Percentiles rank a stretch among this genome's conserved stretches.
Conservation (phyloP, 2,888 invertebrate species). For the Acrobasis suavella region DNA sequence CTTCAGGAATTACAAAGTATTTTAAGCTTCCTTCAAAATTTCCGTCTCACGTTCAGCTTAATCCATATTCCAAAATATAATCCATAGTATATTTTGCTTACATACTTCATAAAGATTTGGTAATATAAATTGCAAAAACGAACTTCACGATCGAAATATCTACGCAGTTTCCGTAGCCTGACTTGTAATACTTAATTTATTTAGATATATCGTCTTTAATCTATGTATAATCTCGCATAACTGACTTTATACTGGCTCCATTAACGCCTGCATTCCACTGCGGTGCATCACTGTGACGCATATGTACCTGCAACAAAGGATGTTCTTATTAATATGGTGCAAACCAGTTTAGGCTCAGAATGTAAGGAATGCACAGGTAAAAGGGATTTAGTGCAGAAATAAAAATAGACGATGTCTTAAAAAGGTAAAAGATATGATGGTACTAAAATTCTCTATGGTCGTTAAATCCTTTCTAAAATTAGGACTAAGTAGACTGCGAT, state of each 20-base stretch:
- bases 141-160: too few species aligned
- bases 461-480: too few species aligned
- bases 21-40: too few species aligned
- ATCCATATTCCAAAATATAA: too few species aligned
- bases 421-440: not conserved
- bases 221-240: conserved; percentile 13
- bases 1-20: too few species aligned
- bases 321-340: conserved; percentile 30
- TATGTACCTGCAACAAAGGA: conserved; percentile 74
- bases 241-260: conserved; percentile 39
- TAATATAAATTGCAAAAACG: too few species aligned
- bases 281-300: conserved; percentile 66
- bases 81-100: too few species aligned
- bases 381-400: conserved; percentile 8
- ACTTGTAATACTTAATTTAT: not conserved
- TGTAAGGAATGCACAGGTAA: conserved; percentile 3
- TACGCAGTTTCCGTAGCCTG: too few species aligned
- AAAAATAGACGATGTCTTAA: not conserved
- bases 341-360: conserved; percentile 18
- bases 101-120: too few species aligned
- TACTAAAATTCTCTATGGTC: too few species aligned
- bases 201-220: not conserved
- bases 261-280: conserved; percentile 58
- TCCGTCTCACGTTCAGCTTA: too few species aligned
- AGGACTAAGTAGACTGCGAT: too few species aligned